Evolutionary conservation across 2,888 invertebrate species (phyloP).

Genomic region (Serripes groenlandicus): DNA sequence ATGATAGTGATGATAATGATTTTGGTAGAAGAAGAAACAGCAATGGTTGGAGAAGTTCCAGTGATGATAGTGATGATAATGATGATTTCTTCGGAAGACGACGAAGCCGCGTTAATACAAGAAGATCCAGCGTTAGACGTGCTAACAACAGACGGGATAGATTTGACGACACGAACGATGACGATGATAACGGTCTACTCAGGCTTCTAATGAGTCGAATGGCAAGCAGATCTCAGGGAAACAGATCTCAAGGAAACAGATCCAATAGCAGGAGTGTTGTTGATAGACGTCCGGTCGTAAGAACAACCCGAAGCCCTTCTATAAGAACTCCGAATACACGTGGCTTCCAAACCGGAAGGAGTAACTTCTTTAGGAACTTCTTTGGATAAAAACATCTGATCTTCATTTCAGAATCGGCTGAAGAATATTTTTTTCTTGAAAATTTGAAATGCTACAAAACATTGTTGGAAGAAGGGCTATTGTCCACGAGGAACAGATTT

Average conservation of each 20-base stretch:
- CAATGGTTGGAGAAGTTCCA: background rate
- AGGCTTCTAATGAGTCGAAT: background rate
- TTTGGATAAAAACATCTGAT: no score
- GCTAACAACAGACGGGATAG: background rate
- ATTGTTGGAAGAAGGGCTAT: no score
- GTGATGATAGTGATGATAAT: background rate
- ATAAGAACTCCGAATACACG: background rate
- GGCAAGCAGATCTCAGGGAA: no score
- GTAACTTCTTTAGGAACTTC: background rate
- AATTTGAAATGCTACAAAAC: no score
- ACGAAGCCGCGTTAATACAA: background rate
- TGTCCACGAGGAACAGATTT: no score
- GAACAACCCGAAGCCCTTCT: background rate
- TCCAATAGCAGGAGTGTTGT: background rate
- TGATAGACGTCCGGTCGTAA: background rate
- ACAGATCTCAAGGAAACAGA: background rate
- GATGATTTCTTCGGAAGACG: conserved; percentile 1
- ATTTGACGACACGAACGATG: conserved; percentile 2
- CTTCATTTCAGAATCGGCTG: no score
- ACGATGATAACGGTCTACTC: background rate
- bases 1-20: background rate
- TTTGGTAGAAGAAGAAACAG: background rate
- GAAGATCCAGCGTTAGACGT: background rate
- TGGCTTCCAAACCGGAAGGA: background rate
- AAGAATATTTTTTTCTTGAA: no score